These are phyloP conservation scores for Naja naja DNA, from an alignment of 2,113 vertebrate species.

Conservation along the genomic window DNA sequence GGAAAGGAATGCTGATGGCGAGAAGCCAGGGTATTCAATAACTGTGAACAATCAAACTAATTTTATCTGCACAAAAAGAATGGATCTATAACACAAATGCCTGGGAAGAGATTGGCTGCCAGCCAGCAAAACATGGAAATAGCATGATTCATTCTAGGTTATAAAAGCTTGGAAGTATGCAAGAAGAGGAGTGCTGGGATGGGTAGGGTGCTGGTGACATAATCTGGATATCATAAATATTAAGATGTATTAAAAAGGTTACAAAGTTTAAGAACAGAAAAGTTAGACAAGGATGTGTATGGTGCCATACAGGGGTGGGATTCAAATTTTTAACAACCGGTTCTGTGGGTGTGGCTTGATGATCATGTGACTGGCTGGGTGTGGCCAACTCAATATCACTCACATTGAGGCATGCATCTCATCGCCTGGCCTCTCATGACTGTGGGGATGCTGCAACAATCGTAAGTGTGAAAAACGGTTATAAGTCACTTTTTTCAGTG, in stretches of 20 bases:
- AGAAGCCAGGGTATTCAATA: constrained; percentile 19
- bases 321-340: too few species aligned
- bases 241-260: not conserved
- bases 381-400: too few species aligned
- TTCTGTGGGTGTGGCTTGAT: too few species aligned
- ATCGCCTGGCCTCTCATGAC: too few species aligned
- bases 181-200: not conserved
- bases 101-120: not conserved
- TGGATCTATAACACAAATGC: constrained; percentile 12
- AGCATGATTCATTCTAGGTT: not conserved
- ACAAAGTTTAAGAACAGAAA: not conserved
- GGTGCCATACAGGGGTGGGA: too few species aligned
- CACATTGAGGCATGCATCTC: too few species aligned
- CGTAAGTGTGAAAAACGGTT: too few species aligned
- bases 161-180: not conserved
- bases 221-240: not conserved
- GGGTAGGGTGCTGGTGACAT: not conserved
- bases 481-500: too few species aligned
- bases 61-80: constrained; percentile 35
- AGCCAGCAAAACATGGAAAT: constrained; percentile 10
- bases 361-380: too few species aligned
- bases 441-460: too few species aligned
- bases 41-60: constrained; percentile 32
- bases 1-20: not conserved
- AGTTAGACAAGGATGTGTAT: not conserved